A percentile compares a stretch with the other conserved stretches of the same genome.
Conservation (phyloP, 2,113 vertebrate genomes). For the Camelus bactrianus region DNA sequence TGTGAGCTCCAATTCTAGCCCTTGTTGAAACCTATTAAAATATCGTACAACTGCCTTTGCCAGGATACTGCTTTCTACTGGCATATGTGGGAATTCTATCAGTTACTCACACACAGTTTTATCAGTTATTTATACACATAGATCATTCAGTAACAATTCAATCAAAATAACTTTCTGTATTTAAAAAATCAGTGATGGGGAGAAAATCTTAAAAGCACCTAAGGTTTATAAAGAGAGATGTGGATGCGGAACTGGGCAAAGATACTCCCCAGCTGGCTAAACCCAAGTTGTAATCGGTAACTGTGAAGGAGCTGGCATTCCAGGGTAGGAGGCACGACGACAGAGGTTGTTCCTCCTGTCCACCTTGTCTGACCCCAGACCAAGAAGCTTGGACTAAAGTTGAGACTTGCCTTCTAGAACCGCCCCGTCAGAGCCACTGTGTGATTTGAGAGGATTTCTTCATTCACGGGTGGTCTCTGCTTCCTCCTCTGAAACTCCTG, state of each 20-base stretch:
- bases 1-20: background rate
- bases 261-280: background rate
- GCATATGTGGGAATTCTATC: background rate
- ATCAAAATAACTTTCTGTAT: background rate
- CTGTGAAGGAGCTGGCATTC: background rate
- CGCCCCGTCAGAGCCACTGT: background rate
- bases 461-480: background rate
- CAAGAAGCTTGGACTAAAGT: background rate
- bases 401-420: background rate
- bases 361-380: background rate
- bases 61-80: background rate
- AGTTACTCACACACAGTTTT: background rate
- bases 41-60: background rate
- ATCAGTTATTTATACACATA: background rate
- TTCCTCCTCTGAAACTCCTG: background rate
- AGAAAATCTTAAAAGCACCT: background rate
- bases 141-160: slow-evolving; percentile 31
- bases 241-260: background rate
- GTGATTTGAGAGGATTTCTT: background rate
- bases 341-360: background rate
- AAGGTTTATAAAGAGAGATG: background rate
- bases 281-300: background rate
- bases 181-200: background rate
- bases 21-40: background rate
- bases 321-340: background rate